Conservation (phyloP, 2,888 invertebrate genomes). For the Plebejus anna region DNA sequence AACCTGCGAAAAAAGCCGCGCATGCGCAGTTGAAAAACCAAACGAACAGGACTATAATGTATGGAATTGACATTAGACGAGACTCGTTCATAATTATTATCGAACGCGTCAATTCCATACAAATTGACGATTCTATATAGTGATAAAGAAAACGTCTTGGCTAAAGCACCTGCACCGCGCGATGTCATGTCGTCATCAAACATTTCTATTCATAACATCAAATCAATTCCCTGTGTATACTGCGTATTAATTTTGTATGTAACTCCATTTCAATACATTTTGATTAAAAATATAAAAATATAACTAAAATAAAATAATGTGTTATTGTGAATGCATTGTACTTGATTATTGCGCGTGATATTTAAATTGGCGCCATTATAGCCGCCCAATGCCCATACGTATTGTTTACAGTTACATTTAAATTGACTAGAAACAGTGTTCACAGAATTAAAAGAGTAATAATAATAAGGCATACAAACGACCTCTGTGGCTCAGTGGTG, state of each 20-base stretch:
- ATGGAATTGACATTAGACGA: too few relatives aligned
- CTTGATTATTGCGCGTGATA: background rate
- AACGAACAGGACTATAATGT: too few relatives aligned
- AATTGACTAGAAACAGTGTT: too few relatives aligned
- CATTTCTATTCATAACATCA: conserved; percentile 29
- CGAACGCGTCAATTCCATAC: too few relatives aligned
- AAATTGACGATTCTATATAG: too few relatives aligned
- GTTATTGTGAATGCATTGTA: background rate
- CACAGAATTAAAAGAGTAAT: too few relatives aligned
- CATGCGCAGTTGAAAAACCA: too few relatives aligned
- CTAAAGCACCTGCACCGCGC: conserved; percentile 30
- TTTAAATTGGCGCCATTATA: background rate
- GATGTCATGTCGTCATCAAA: conserved; percentile 42
- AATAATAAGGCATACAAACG: background rate
- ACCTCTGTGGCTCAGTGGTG: background rate
- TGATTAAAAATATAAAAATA: background rate
- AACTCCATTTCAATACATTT: background rate
- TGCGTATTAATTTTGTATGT: background rate
- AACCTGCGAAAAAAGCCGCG: too few relatives aligned
- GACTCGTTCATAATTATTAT: too few relatives aligned
- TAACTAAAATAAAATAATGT: too few relatives aligned
- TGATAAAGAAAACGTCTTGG: too few relatives aligned
- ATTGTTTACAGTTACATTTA: background rate
- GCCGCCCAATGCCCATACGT: background rate
- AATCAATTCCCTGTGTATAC: background rate